Base-by-base conservation (phyloP, 2,888 invertebrate species). In the Drosophila planitibia region DNA sequence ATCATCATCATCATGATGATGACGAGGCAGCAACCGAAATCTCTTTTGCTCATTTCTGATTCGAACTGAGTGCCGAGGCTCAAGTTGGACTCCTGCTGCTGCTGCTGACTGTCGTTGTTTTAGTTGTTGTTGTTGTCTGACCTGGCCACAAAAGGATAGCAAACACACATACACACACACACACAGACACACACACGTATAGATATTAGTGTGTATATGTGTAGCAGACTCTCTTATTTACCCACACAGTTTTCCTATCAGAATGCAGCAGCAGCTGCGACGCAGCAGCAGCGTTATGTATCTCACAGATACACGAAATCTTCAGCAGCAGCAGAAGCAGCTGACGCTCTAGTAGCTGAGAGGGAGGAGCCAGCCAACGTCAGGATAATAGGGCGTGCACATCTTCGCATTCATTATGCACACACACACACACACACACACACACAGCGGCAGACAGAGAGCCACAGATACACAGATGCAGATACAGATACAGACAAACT, bases 311-410 rank as follows among this genome's bases (percentile, higher is more conserved):
- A 89, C 87, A 78, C 75, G 76, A 74, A 61, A 70, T 35, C 52
- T 55, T 53, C 66, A 61, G 61, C 47, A 37, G 39, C 66, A 64
- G 33, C 60, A 25, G 16, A 16, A 25, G 22, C 9, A 25, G 22
- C 7, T 22, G 22, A 14, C 63, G 53, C 66, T 53, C n/a, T 47
- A 28, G 28, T 28, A 3, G 28, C 28, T 0, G 54, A 58, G 58
- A 73, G 89, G 91, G 89, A 87, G 89, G 89, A 90, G 83, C 83
- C 69, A 88, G 52, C 70, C n/a, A 57, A 39, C 47, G 22, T 54
- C 86, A 91, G 90, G 91, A 92, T 91, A 92, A 90, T 87, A 92
- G 92, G 93, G 93, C 93, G 93, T 91, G 85, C 85, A 92, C 90
- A 89, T 91, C 93, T 89, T 92, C 86, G 82, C 85, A 89, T 91